These are phyloP conservation scores for Elegia similella DNA, from an alignment of 2,888 invertebrate genomes.

Conservation along the genomic window DNA sequence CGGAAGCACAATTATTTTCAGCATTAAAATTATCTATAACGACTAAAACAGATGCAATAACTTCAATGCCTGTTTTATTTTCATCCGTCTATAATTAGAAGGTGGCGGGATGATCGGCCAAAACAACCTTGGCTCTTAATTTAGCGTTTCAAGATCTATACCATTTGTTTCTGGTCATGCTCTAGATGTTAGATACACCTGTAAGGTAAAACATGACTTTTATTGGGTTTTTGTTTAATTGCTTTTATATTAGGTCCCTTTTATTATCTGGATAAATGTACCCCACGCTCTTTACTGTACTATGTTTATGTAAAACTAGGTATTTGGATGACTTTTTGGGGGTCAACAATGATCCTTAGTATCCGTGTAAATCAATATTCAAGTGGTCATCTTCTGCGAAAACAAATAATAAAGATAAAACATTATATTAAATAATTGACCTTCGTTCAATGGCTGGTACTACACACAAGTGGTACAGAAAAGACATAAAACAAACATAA, in stretches of 20 bases:
- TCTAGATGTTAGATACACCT: background rate
- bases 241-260: too few relatives aligned
- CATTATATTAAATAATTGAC: background rate
- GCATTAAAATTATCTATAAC: conserved; percentile 1
- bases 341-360: too few relatives aligned
- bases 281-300: too few relatives aligned
- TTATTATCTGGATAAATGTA: too few relatives aligned
- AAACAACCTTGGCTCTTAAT: conserved; percentile 21
- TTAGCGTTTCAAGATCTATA: conserved; percentile 15
- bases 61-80: conserved; percentile 14
- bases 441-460: background rate
- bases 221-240: too few relatives aligned
- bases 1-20: background rate
- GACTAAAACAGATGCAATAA: conserved; percentile 12
- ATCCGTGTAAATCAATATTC: too few relatives aligned
- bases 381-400: background rate
- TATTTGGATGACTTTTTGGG: too few relatives aligned
- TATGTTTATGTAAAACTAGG: too few relatives aligned
- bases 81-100: conserved; percentile 21
- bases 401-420: background rate
- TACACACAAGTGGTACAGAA: background rate
- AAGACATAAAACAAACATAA: background rate
- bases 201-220: too few relatives aligned
- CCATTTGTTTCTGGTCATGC: background rate
- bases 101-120: conserved; percentile 14